These are phyloP conservation scores for Stramonita haemastoma DNA, from an alignment of 2,888 invertebrate genomes.

Conservation along the genomic window DNA sequence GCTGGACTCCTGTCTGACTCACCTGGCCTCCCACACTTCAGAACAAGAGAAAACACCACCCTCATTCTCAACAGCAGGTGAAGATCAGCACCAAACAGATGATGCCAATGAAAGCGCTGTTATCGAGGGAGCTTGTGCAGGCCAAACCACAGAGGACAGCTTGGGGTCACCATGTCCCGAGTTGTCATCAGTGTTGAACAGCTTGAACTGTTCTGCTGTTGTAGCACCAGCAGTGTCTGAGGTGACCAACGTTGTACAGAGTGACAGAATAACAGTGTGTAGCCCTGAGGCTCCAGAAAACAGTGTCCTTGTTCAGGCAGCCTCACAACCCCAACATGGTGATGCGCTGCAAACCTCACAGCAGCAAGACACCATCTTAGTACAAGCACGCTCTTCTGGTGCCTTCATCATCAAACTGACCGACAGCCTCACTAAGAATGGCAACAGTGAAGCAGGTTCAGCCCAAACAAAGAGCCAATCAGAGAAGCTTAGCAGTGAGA, in stretches of 20 bases:
- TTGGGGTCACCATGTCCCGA: not conserved
- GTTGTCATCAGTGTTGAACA: not conserved
- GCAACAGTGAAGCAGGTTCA: not conserved
- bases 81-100: not conserved
- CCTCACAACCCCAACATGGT: not conserved
- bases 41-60: not conserved
- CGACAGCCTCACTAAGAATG: not conserved
- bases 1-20: slow-evolving; percentile 11
- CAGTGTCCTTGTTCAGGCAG: not conserved
- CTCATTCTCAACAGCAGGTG: not conserved
- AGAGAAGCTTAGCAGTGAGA: not conserved
- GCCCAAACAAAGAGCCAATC: not conserved
- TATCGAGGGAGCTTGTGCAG: not conserved
- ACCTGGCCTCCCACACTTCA: slow-evolving; percentile 1
- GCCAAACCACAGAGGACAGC: not conserved
- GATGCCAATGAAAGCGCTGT: not conserved
- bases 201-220: not conserved
- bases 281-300: not conserved
- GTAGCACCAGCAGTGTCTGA: not conserved
- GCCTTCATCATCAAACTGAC: not conserved
- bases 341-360: not conserved
- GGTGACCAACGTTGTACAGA: not conserved
- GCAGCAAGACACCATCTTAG: slow-evolving; percentile 7
- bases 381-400: not conserved
- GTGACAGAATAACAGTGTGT: no score